Evolutionary conservation across 2,797 vertebrate genomes (phyloP).

Genomic region (Halcyon smyrnensis): DNA sequence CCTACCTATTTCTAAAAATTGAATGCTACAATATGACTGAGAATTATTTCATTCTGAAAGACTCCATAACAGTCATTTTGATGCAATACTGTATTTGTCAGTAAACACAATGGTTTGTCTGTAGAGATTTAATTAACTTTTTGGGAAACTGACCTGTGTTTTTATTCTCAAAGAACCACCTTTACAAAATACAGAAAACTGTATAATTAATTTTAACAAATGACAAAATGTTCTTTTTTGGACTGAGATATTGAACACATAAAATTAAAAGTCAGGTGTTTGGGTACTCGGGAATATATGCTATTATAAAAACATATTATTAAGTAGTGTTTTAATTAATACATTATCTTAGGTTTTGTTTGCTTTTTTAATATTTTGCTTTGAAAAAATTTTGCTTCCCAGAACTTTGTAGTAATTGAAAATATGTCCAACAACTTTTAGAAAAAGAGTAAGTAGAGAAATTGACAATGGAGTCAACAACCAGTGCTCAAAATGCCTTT

Average conservation of each 20-base stretch:
- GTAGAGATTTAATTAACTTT: background rate
- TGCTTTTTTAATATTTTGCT: constrained; percentile 3
- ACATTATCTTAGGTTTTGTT: background rate
- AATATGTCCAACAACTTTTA: constrained; percentile 47
- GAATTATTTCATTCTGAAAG: background rate
- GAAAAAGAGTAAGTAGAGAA: background rate
- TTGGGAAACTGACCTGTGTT: background rate
- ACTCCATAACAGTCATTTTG: background rate
- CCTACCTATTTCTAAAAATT: background rate
- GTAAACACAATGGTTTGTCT: background rate
- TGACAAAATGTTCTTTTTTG: background rate
- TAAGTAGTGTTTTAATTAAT: constrained; percentile 55
- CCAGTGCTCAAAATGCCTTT: background rate
- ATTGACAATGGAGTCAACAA: background rate
- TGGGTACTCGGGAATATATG: background rate
- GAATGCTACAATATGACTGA: background rate
- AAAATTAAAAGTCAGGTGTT: constrained; percentile 55
- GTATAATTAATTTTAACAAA: background rate
- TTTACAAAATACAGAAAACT: background rate
- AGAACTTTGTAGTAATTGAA: constrained; percentile 42
- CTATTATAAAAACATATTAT: constrained; percentile 24
- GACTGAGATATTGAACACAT: constrained; percentile 48
- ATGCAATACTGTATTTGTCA: background rate
- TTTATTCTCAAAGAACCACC: background rate
- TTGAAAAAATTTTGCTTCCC: constrained; percentile 55